phyloP scores from a whole-genome alignment of 2,113 vertebrate genomes.

The Gracilinanus agilis region DNA sequence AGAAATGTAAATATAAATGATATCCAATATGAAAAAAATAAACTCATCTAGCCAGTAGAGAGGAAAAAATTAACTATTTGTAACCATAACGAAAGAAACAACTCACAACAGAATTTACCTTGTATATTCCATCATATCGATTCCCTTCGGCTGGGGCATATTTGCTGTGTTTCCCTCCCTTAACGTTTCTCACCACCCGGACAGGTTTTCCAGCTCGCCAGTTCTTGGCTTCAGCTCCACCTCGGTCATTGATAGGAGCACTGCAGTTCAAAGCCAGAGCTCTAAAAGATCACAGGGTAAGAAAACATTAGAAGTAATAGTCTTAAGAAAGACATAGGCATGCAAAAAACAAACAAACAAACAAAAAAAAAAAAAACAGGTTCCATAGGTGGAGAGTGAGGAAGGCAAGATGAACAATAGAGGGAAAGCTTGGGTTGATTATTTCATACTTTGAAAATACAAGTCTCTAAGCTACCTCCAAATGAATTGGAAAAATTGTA shows the following conservation, averaged over 20 bases:
- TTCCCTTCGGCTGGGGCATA: constrained; percentile 95
- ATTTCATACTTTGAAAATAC: neutral
- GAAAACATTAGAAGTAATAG: neutral
- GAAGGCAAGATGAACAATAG: neutral
- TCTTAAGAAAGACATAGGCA: neutral
- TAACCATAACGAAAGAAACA: neutral
- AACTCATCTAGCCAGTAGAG: neutral
- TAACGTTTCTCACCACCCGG: constrained; percentile 93
- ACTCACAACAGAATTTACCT: constrained; percentile 83
- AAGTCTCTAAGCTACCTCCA: neutral
- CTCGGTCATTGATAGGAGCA: constrained; percentile 91
- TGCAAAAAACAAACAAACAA: no score
- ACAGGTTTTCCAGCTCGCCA: constrained; percentile 97
- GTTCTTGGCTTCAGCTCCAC: constrained; percentile 93
- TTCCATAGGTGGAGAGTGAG: neutral
- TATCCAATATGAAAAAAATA: rapidly evolving
- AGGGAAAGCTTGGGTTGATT: neutral
- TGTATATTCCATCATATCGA: constrained; percentile 97
- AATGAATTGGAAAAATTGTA: neutral
- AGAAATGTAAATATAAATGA: neutral
- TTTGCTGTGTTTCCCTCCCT: constrained; percentile 96
- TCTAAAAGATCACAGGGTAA: constrained; percentile 76
- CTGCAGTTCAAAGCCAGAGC: constrained; percentile 97
- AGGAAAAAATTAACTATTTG: neutral
- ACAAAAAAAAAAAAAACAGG: neutral